Evolutionary conservation across 2,888 invertebrate species (phyloP), one percentile per base, ranked within the genome.

Genomic region (Allacma fusca): DNA sequence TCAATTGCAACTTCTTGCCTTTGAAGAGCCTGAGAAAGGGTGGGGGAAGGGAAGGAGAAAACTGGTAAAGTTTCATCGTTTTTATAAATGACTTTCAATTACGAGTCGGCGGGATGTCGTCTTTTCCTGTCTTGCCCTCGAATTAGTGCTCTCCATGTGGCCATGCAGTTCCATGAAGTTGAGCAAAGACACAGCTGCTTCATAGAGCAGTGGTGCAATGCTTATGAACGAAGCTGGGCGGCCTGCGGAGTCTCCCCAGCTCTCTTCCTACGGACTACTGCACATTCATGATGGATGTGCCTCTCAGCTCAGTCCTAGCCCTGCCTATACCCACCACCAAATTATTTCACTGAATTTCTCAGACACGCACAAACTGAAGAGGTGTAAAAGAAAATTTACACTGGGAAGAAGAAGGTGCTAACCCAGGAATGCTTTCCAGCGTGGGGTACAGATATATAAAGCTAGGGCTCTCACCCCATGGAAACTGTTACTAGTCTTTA

Each of bases 251-350:
- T 9, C 23, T 24, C 24, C 26, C 2, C 24, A 62, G 62, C 23
- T 12, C 16, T 29, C 26, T 19, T 34, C 73, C 21, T 21, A 74
- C 65, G 44, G 65, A 28, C 74, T 65, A 65, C 34, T 74, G 74
- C 65, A 74, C 74, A 74, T 74, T 50, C 65, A 44, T 67, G 65
- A 74, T 67, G 67, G 65, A 67, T 67, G 65, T 67, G 19, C 12
- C 26, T 67, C 44, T 67, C 43, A 21, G 65, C 29, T 74, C 44
- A 29, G 40, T 65, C 50, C 67, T 65, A 2, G 13, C 57, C 16
- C 16, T 34, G 4, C 34, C 34, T n/a, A n/a, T n/a, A 24, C 28
- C 73, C 26, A 73, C 64, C 73, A 57, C 50, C 16, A 57, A 24
- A 19, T 57, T 57, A 73, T 73, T 29, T 73, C 40, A 62, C 28